Evolutionary conservation across 2,888 invertebrate genomes (phyloP).

Genomic region (Nephrotoma guestfalica): DNA sequence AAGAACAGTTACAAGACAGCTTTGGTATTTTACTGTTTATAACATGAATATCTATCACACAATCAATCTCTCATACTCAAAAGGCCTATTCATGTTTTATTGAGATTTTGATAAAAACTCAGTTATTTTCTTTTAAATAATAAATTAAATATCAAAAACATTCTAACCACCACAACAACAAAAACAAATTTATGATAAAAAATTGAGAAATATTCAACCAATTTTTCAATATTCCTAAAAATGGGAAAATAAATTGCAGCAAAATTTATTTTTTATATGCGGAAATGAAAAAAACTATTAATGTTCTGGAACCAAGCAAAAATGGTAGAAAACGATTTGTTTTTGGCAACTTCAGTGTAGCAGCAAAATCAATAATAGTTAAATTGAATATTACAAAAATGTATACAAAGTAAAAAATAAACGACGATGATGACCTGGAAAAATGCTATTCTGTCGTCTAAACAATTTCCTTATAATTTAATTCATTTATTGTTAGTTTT

Average conservation of each 20-base stretch:
- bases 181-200: background rate
- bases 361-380: background rate
- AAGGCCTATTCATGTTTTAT: background rate
- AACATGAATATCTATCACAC: too few relatives aligned
- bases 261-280: background rate
- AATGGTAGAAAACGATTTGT: background rate
- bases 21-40: too few relatives aligned
- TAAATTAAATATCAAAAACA: background rate
- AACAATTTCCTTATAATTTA: background rate
- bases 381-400: background rate
- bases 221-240: background rate
- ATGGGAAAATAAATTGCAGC: background rate
- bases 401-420: background rate
- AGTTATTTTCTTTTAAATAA: background rate
- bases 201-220: background rate
- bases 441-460: background rate
- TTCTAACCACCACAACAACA: background rate
- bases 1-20: too few relatives aligned
- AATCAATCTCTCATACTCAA: background rate
- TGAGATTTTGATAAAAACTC: too few relatives aligned
- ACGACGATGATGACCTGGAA: background rate
- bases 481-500: background rate
- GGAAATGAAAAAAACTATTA: background rate
- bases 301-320: background rate
- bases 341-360: background rate